phyloP scores from a whole-genome alignment of 1,140 invertebrate species.

The Tetragonula clypearis region DNA sequence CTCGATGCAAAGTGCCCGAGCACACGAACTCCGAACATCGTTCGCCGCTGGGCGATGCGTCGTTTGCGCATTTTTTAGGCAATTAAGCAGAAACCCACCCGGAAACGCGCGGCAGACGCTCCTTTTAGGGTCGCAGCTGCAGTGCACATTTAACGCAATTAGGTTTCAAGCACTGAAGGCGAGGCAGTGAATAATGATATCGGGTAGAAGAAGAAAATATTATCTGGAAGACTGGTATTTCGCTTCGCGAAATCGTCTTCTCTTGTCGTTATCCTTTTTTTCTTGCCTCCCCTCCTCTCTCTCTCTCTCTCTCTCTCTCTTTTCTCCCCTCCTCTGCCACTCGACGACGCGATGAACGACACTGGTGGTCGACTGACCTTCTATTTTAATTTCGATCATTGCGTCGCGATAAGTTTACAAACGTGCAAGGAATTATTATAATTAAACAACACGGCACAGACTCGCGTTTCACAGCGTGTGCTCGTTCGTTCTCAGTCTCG shows the following conservation, averaged over 20 bases:
- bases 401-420: neutral
- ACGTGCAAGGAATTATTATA: no score
- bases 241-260: neutral
- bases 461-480: no score
- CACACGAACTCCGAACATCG: neutral
- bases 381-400: neutral
- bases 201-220: neutral
- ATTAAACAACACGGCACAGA: no score
- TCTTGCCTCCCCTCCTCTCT: no score
- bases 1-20: no score
- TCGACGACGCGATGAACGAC: no score
- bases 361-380: no score
- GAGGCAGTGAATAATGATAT: neutral
- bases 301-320: no score
- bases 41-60: neutral
- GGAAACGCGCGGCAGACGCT: neutral
- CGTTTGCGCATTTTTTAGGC: neutral
- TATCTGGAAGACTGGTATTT: no score
- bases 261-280: no score
- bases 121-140: neutral
- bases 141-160: neutral
- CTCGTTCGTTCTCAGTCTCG: no score
- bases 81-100: neutral
- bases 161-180: neutral
- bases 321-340: no score